Evolutionary conservation across 2,888 invertebrate species (phyloP).

Genomic region (Tricholauxania praeusta): DNA sequence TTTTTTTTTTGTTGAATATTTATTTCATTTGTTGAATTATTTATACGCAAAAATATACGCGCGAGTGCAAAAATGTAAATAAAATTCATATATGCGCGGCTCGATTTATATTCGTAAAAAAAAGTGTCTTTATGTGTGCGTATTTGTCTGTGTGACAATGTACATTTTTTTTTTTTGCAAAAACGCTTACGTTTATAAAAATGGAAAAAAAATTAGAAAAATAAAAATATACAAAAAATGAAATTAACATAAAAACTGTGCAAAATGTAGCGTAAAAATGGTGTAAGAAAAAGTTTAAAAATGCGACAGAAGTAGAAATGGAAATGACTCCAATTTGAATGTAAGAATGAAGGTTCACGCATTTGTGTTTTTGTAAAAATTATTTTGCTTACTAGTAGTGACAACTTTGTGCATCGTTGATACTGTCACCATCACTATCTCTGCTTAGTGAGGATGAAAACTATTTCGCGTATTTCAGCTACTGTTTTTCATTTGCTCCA

Average conservation of each 20-base stretch:
- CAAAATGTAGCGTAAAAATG: background rate
- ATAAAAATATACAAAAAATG: too few relatives aligned
- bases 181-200: too few relatives aligned
- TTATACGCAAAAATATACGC: constrained; percentile 21
- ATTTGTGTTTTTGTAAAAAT: constrained; percentile 21
- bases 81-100: constrained; percentile 22
- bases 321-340: too few relatives aligned
- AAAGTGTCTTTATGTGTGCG: background rate
- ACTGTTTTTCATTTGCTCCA: too few relatives aligned
- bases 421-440: too few relatives aligned
- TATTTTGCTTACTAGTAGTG: too few relatives aligned
- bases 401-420: too few relatives aligned
- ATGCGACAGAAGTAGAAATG: background rate
- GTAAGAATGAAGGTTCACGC: background rate
- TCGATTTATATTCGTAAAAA: background rate
- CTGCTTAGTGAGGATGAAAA: too few relatives aligned
- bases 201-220: too few relatives aligned
- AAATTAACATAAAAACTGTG: too few relatives aligned
- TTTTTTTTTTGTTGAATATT: constrained; percentile 31
- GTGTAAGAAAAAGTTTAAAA: background rate
- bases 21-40: constrained; percentile 37
- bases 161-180: too few relatives aligned
- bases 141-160: background rate
- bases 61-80: constrained; percentile 23
- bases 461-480: background rate